A percentile compares a stretch with the other conserved stretches of the same genome.
These are phyloP conservation scores for Aegotheles bennettii DNA, from an alignment of 2,113 vertebrate species.

Conservation along the genomic window DNA sequence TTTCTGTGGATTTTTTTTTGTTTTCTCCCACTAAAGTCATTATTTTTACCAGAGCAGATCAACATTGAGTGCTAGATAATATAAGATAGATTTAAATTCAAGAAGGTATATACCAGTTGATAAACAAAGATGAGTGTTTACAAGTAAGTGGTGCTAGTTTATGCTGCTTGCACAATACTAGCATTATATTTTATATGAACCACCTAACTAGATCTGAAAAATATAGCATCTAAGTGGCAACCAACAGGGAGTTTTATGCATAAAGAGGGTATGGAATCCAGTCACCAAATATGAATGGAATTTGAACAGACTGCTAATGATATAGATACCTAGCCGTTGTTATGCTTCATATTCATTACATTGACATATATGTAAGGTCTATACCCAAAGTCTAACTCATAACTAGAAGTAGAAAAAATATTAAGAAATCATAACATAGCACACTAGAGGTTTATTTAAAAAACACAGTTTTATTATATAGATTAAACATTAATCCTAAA, in stretches of 20 bases:
- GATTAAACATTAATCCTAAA: background rate
- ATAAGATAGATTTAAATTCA: background rate
- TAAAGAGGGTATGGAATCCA: background rate
- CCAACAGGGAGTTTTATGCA: background rate
- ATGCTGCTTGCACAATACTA: background rate
- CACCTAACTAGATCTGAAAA: background rate
- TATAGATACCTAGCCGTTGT: background rate
- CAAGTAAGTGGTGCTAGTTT: background rate
- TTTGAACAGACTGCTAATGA: background rate
- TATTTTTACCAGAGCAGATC: background rate
- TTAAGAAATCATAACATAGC: background rate
- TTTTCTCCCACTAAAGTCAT: background rate
- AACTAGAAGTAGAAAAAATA: background rate
- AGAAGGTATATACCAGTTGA: background rate
- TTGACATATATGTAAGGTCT: fast-evolving
- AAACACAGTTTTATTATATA: background rate
- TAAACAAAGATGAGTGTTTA: background rate
- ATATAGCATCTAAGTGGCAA: background rate
- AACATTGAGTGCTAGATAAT: background rate
- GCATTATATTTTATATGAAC: background rate
- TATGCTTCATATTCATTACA: background rate
- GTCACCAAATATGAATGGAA: background rate
- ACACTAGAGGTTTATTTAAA: background rate
- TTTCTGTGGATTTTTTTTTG: background rate
- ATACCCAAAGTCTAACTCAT: background rate